A percentile compares a stretch with the other conserved stretches of the same genome.
Evolutionary conservation across 2,797 vertebrate species (phyloP).

Genomic region (Poecile montanus): DNA sequence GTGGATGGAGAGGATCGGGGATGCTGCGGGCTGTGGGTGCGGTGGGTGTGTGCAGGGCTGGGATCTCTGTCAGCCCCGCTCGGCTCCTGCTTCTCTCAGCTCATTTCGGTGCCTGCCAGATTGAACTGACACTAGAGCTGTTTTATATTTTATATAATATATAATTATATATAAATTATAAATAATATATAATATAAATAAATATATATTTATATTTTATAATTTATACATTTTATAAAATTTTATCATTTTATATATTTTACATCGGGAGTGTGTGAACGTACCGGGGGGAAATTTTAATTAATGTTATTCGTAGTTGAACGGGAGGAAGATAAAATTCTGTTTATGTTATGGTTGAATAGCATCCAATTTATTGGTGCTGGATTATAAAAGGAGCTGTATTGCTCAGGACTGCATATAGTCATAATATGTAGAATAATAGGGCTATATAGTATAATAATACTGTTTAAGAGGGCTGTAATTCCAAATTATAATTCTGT

Average conservation of each 20-base stretch:
- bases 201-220: too few species aligned
- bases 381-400: neutral
- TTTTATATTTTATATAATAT: too few species aligned
- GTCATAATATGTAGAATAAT: too few species aligned
- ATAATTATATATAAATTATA: too few species aligned
- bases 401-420: neutral
- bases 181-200: too few species aligned
- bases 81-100: neutral
- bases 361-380: neutral
- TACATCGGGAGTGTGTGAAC: neutral
- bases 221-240: too few species aligned
- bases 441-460: too few species aligned
- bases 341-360: neutral
- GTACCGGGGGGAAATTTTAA: rapidly evolving
- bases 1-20: neutral
- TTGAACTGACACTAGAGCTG: rapidly evolving
- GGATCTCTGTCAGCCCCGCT: rapidly evolving
- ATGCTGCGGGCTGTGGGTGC: neutral
- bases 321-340: neutral
- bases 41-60: neutral
- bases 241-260: neutral
- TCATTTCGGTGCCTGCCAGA: neutral
- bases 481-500: neutral
- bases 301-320: neutral
- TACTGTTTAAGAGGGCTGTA: neutral